Base-by-base conservation (phyloP, 2,888 invertebrate genomes). In the Ptilodon capucinus region DNA sequence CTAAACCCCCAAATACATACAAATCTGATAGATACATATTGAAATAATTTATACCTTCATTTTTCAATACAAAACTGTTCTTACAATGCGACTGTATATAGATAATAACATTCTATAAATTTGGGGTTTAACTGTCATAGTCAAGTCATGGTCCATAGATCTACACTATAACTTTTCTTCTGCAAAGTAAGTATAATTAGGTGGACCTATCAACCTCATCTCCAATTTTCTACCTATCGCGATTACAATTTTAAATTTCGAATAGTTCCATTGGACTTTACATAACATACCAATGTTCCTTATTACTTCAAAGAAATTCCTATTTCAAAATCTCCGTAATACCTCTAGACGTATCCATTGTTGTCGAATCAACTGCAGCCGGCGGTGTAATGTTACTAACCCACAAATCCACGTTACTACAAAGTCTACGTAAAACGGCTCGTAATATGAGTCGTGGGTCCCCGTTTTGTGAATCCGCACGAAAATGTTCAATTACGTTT, bases 401-500 rank as follows among this genome's bases (percentile, higher is more conserved):
- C 28, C 28, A 28, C 28, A 28, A 28, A 28, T n/a, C 28, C 28
- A n/a, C 28, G 28, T 28, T 9, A 28, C 28, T 28, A 8, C n/a
- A 28, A 11, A 2, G 28, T n/a, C 8, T n/a, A 3, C 14, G 28
- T n/a, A 28, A 28, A 28, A 28, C 28, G 28, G 28, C 28, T 28
- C 2, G 39, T 21, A 39, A 39, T 7, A 39, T 17, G 39, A 39
- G 21, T 9, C 39, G 13, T 13, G 35, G 17, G 16, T 3, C 39
- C 39, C n/a, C 1, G 25, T 40, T 25, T 16, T 14, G 40, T 40
- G 40, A 7, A 36, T 25, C 14, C 13, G 16, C 14, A 40, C 40
- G 16, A 16, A 40, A 40, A 40, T 40, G 40, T 40, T 40, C 40
- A 40, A 40, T 40, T 40, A 40, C 40, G 21, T 6, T 40, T 25